phyloP scores from a whole-genome alignment of 1,140 invertebrate species.

The Triops longicaudatus region DNA sequence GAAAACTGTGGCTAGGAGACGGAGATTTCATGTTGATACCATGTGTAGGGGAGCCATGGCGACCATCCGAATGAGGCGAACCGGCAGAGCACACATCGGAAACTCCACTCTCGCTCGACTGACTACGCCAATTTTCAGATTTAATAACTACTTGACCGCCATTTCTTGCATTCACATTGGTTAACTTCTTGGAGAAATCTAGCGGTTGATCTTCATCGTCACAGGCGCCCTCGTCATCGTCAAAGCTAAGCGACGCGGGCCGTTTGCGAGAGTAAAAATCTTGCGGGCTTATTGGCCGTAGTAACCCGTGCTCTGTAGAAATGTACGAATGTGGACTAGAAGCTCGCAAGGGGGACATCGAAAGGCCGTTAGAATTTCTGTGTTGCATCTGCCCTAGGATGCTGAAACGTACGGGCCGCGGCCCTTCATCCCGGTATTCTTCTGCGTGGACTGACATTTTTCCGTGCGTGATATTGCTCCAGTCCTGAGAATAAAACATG shows the following conservation, averaged over 20 bases:
- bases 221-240: constrained; percentile 24
- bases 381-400: constrained; percentile 32
- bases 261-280: not conserved
- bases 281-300: not conserved
- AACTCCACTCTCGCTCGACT: constrained; percentile 31
- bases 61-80: constrained; percentile 24
- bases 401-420: constrained; percentile 30
- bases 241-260: not conserved
- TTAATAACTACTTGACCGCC: not conserved
- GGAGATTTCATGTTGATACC: not conserved
- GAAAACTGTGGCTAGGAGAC: not conserved
- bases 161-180: constrained; percentile 9
- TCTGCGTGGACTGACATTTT: constrained; percentile 25
- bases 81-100: constrained; percentile 21
- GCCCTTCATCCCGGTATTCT: constrained; percentile 25
- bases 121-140: constrained; percentile 15
- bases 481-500: not conserved
- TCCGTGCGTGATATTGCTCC: not conserved
- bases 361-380: constrained; percentile 1
- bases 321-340: not conserved
- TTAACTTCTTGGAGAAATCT: constrained; percentile 36
- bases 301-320: not conserved
- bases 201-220: constrained; percentile 33
- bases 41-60: not conserved
- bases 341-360: not conserved